Base-by-base conservation (phyloP, 2,797 vertebrate genomes). In the Poecilia picta region DNA sequence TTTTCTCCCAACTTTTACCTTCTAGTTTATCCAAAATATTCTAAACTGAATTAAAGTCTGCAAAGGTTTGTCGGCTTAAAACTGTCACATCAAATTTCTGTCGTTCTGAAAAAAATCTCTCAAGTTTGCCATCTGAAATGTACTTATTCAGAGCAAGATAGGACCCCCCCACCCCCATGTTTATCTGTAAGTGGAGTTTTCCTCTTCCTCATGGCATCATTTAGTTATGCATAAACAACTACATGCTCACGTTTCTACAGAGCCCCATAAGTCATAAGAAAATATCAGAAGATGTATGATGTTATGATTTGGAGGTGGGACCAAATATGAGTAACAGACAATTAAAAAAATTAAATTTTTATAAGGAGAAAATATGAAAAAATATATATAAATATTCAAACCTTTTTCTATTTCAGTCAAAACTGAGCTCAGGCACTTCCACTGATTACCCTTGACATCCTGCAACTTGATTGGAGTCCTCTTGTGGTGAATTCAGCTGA, bases 191-290 rank as follows among this genome's bases (percentile, higher is more conserved):
- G 57, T 64, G 55, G 36, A 51, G 36, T 41, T 25, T 55, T 74
- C 28, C 55, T 73, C 28, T 57, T 55, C 16, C 49, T 43, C 7
- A 36, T 53, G 64, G 49, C 39, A 11, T 80, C 49, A 75, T 75
- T 55, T 55, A 75, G 39, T 46, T 70, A 72, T 10, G 28, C 25
- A 74, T 79, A 74, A 74, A 80, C 73, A 79, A 74, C 25, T 20
- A 33, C 18, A 2, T n/a, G 39, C 39, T n/a, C 47, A n/a, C 18
- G 4, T 45, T 43, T 20, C n/a, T 31, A 20, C 62, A 55, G 28
- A 70, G 62, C n/a, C 28, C 18, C 28, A 28, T 1, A 66, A 11
- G 25, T 5, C 18, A 23, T 25, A 41, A 41, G 8, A 68, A 23
- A 68, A 41, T 12, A 25, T 23, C 20, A 68, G 20, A 41, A 5